A percentile compares a stretch with the other conserved stretches of the same genome.
phyloP scores from a whole-genome alignment of 1,140 invertebrate species.

The Drosophila azteca region DNA sequence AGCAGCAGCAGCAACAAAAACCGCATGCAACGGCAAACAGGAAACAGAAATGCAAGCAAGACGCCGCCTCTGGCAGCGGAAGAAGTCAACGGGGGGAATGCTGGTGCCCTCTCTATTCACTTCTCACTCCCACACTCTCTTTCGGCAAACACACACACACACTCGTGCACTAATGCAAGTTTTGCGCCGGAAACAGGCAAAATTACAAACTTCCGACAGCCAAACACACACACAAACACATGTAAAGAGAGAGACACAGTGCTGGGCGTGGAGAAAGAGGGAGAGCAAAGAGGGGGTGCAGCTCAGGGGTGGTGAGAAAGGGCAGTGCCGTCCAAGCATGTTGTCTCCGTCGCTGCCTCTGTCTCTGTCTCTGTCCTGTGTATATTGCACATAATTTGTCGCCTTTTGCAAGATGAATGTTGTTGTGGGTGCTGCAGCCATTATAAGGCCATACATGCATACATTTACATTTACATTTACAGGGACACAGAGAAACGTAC shows the following conservation, averaged over 20 bases:
- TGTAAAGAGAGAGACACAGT: not conserved
- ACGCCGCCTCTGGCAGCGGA: slow-evolving; percentile 79
- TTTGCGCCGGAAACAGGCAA: slow-evolving; percentile 82
- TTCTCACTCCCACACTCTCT: not conserved
- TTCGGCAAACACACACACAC: slow-evolving; percentile 36
- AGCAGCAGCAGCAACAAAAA: slow-evolving; percentile 44
- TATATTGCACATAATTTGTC: slow-evolving; percentile 80
- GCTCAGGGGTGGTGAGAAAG: not conserved
- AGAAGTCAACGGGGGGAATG: slow-evolving; percentile 73
- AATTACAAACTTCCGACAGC: slow-evolving; percentile 83
- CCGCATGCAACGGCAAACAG: slow-evolving; percentile 72
- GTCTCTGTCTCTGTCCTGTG: slow-evolving; percentile 41
- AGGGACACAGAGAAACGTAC: not conserved
- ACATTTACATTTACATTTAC: slow-evolving; percentile 14
- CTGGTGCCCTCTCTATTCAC: slow-evolving; percentile 11
- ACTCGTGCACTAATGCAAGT: slow-evolving; percentile 73
- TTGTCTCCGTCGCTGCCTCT: slow-evolving; percentile 47
- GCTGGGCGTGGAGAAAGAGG: not conserved
- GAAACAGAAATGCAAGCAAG: slow-evolving; percentile 78
- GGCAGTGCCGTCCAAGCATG: slow-evolving; percentile 32
- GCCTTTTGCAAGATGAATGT: slow-evolving; percentile 81
- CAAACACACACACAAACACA: slow-evolving; percentile 60
- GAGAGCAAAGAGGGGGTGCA: not conserved
- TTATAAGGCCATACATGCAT: slow-evolving; percentile 59
- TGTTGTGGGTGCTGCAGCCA: slow-evolving; percentile 66